Evolutionary conservation across 2,113 vertebrate genomes (phyloP).

Genomic region (Festucalex cinctus): DNA sequence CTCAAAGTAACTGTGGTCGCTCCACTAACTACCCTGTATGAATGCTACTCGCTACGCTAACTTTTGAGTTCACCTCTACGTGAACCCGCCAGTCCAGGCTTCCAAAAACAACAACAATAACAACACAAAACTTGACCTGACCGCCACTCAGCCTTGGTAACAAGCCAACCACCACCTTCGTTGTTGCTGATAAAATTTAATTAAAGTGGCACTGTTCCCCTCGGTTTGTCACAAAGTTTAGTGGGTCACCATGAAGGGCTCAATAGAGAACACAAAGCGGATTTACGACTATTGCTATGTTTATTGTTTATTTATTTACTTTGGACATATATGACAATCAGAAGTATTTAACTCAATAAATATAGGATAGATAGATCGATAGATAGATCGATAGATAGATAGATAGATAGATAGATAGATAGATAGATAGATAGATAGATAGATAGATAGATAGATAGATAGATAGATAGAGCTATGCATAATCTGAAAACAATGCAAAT

Average conservation of each 20-base stretch:
- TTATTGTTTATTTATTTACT: too few species aligned
- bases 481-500: too few species aligned
- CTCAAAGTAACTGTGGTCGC: too few species aligned
- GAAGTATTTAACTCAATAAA: too few species aligned
- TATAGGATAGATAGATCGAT: too few species aligned
- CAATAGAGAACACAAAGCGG: background rate
- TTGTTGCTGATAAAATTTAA: conserved; percentile 62
- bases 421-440: too few species aligned
- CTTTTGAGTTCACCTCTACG: conserved; percentile 63
- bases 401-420: too few species aligned
- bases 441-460: too few species aligned
- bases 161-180: conserved; percentile 65
- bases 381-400: too few species aligned
- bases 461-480: too few species aligned
- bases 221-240: conserved; percentile 73
- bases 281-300: background rate
- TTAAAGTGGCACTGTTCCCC: conserved; percentile 69
- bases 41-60: conserved; percentile 1
- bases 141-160: conserved; percentile 50
- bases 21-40: too few species aligned
- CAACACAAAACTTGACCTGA: conserved; percentile 41
- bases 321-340: too few species aligned
- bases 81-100: conserved; percentile 63
- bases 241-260: conserved; percentile 62
- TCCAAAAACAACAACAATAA: conserved; percentile 50